A percentile compares a stretch with the other conserved stretches of the same genome.
Evolutionary conservation across 2,113 vertebrate genomes (phyloP).

Genomic region (Corythornis cristatus): DNA sequence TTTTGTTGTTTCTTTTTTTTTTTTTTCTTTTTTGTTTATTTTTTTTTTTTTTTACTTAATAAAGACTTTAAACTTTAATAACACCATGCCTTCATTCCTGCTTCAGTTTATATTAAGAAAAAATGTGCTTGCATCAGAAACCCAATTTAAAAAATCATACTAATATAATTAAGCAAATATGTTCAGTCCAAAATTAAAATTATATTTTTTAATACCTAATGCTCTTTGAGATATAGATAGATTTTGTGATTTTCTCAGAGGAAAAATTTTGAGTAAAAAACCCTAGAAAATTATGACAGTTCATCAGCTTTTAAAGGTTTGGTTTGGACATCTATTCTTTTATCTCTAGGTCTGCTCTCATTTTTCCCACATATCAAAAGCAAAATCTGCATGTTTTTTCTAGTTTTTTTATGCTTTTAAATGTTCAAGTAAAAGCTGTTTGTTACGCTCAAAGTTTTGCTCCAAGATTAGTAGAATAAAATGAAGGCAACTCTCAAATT

Average conservation of each 20-base stretch:
- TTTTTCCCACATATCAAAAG: neutral
- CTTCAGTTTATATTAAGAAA: neutral
- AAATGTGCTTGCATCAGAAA: neutral
- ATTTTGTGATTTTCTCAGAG: neutral
- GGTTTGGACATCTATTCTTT: neutral
- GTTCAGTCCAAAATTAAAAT: neutral
- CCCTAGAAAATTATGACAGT: neutral
- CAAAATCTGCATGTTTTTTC: neutral
- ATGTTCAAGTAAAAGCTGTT: neutral
- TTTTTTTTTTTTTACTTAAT: too few relatives aligned
- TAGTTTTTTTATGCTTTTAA: neutral
- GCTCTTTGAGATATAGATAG: neutral
- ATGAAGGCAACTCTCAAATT: neutral
- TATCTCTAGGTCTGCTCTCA: neutral
- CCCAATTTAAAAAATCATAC: neutral
- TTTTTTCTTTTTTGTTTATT: too few relatives aligned
- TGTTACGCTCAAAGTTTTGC: neutral
- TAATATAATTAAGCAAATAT: neutral
- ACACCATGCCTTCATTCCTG: too few relatives aligned
- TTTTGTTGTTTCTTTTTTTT: too few relatives aligned
- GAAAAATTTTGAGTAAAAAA: accelerated
- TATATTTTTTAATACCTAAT: neutral
- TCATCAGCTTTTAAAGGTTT: neutral
- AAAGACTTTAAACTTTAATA: too few relatives aligned
- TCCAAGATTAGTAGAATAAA: neutral